Conservation (phyloP, 2,888 invertebrate species). For the Hanleya hanleyi region DNA sequence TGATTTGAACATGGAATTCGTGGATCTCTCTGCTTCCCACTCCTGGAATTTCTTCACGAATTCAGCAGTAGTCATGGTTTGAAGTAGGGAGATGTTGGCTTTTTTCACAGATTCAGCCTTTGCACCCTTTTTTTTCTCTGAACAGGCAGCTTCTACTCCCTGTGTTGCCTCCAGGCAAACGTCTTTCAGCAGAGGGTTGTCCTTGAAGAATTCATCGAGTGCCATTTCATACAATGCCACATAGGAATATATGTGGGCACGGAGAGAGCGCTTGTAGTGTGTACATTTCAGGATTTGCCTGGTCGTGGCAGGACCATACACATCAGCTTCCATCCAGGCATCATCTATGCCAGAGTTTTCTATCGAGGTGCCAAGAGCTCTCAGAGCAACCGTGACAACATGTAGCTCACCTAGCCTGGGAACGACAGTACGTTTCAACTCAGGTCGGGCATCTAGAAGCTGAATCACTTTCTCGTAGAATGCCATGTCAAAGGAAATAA, state of each 20-base stretch:
- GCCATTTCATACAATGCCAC: slow-evolving; percentile 22
- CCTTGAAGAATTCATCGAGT: background rate
- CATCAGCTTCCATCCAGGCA: slow-evolving; percentile 22
- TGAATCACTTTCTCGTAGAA: slow-evolving; percentile 30
- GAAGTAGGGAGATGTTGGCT: slow-evolving; percentile 18
- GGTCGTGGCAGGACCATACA: slow-evolving; percentile 18
- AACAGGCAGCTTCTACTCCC: background rate
- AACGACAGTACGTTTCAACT: slow-evolving; percentile 14
- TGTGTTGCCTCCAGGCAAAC: background rate
- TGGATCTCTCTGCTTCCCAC: slow-evolving; percentile 19
- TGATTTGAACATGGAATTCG: slow-evolving; percentile 31
- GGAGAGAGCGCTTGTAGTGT: slow-evolving; percentile 15
- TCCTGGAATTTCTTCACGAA: slow-evolving; percentile 14
- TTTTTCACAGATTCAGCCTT: slow-evolving; percentile 14
- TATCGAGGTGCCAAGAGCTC: slow-evolving; percentile 3
- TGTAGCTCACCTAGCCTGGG: slow-evolving; percentile 26
- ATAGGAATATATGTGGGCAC: slow-evolving; percentile 13
- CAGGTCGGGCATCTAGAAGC: slow-evolving; percentile 22
- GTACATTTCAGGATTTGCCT: slow-evolving; percentile 28
- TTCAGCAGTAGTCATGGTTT: slow-evolving; percentile 20
- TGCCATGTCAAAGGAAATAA: slow-evolving; percentile 28
- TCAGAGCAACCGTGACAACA: slow-evolving; percentile 18
- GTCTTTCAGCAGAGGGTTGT: background rate
- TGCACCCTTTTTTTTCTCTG: background rate
- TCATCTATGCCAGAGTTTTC: slow-evolving; percentile 21